Percentiles rank a stretch among this genome's conserved stretches.
Conservation (phyloP, 2,888 invertebrate species). For the Sericinus montela region DNA sequence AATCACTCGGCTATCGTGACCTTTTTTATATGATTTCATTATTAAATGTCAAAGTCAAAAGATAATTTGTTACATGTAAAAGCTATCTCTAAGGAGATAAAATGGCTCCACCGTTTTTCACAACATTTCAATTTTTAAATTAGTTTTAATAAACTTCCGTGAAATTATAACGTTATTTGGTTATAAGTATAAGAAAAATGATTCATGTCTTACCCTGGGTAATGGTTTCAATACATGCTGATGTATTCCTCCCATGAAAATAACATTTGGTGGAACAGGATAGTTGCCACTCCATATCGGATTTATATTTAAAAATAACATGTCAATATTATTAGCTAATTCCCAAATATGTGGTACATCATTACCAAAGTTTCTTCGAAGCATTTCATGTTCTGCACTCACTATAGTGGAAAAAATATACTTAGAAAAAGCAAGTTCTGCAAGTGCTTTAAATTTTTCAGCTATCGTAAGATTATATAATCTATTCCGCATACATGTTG, state of each 20-base stretch:
- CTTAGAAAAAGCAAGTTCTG: slow-evolving; percentile 7
- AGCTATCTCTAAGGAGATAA: too few species aligned
- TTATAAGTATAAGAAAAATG: too few species aligned
- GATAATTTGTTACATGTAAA: too few species aligned
- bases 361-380: slow-evolving; percentile 31
- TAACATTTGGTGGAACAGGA: slow-evolving; percentile 51
- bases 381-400: slow-evolving; percentile 24
- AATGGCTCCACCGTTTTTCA: too few species aligned
- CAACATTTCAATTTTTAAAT: too few species aligned
- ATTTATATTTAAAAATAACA: slow-evolving; percentile 57
- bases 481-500: slow-evolving; percentile 21
- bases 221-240: slow-evolving; percentile 39
- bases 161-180: too few species aligned
- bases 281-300: slow-evolving; percentile 44
- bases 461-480: slow-evolving; percentile 27
- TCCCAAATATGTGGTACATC: slow-evolving; percentile 28
- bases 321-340: slow-evolving; percentile 38
- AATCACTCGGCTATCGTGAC: too few species aligned
- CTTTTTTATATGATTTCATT: too few species aligned
- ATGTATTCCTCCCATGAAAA: slow-evolving; percentile 59
- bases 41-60: too few species aligned
- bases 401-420: not conserved
- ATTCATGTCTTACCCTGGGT: slow-evolving; percentile 38
- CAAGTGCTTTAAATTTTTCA: slow-evolving; percentile 26
- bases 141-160: too few species aligned